phyloP scores from a whole-genome alignment of 2,888 invertebrate species.

The Dasysyrphus albostriatus region DNA sequence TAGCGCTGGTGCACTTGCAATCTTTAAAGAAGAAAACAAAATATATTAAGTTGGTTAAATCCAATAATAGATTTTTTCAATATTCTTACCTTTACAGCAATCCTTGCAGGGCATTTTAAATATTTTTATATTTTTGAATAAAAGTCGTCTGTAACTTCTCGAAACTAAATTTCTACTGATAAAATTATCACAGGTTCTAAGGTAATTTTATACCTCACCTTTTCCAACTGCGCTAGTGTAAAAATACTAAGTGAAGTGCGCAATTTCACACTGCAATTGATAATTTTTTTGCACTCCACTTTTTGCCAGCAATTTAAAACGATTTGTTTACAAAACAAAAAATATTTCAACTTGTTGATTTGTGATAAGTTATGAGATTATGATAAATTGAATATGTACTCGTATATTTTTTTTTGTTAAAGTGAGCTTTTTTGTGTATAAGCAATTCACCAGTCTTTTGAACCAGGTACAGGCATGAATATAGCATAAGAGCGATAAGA shows the following conservation, averaged over 20 bases:
- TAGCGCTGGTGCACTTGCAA: slow-evolving; percentile 61
- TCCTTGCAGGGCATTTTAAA: slow-evolving; percentile 62
- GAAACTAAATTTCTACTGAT: slow-evolving; percentile 6
- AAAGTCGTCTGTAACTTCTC: not conserved
- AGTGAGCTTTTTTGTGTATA: not conserved
- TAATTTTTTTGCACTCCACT: slow-evolving; percentile 38
- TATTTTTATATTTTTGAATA: not conserved
- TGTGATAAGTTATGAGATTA: not conserved
- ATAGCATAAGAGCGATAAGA: too few relatives aligned
- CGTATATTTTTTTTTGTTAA: too few relatives aligned
- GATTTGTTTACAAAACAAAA: not conserved
- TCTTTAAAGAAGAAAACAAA: slow-evolving; percentile 24
- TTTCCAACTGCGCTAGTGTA: not conserved
- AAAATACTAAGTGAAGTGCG: slow-evolving; percentile 48
- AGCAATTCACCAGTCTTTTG: too few relatives aligned
- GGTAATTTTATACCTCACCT: slow-evolving; percentile 31
- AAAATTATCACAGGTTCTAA: not conserved
- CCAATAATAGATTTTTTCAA: not conserved
- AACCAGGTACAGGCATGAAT: too few relatives aligned
- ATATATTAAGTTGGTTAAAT: not conserved
- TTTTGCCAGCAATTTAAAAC: not conserved
- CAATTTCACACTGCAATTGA: slow-evolving; percentile 42
- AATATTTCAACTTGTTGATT: not conserved
- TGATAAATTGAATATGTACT: not conserved
- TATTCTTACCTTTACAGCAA: slow-evolving; percentile 55